phyloP scores from a whole-genome alignment of 92 coral and sea anemone genomes.

The Epizoanthus stellaris region DNA sequence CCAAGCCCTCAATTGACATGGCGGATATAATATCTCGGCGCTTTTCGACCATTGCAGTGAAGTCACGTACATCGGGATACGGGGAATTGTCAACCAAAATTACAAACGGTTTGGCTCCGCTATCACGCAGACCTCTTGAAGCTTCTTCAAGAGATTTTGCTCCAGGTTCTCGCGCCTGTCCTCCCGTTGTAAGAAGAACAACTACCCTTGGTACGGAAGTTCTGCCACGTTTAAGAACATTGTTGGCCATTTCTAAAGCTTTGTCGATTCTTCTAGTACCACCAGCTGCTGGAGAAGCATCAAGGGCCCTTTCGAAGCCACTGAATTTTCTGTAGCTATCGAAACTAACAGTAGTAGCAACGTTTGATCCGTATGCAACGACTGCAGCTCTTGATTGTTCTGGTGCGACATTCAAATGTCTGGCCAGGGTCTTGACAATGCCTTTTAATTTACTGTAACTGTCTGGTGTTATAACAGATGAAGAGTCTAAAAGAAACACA shows the following conservation, averaged over 20 bases:
- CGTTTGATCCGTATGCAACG: slow-evolving; percentile 50
- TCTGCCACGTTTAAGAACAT: slow-evolving; percentile 11
- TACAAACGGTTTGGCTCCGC: slow-evolving; percentile 21
- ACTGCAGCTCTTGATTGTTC: slow-evolving; percentile 71
- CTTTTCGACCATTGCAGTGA: slow-evolving; percentile 5
- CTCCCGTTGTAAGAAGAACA: slow-evolving; percentile 20
- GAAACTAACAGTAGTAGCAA: slow-evolving; percentile 49
- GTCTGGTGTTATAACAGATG: slow-evolving; percentile 59
- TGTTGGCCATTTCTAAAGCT: slow-evolving; percentile 47
- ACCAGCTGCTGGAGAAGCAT: slow-evolving; percentile 47
- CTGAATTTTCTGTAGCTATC: slow-evolving; percentile 54
- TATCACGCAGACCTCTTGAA: background rate
- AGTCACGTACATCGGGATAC: slow-evolving; percentile 29
- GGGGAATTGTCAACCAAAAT: slow-evolving; percentile 17
- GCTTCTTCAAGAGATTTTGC: slow-evolving; percentile 26
- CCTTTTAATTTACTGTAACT: slow-evolving; percentile 41
- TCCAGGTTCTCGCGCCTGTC: slow-evolving; percentile 33
- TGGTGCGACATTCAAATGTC: slow-evolving; percentile 64
- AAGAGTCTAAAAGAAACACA: slow-evolving; percentile 64
- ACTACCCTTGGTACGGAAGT: slow-evolving; percentile 15
- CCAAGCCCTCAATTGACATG: slow-evolving; percentile 7
- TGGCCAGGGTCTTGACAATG: slow-evolving; percentile 62
- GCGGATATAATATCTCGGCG: slow-evolving; percentile 33
- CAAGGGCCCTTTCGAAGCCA: slow-evolving; percentile 55
- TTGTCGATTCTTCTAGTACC: slow-evolving; percentile 62